Conservation (phyloP, 2,797 vertebrate genomes). For the Vireo griseus region DNA sequence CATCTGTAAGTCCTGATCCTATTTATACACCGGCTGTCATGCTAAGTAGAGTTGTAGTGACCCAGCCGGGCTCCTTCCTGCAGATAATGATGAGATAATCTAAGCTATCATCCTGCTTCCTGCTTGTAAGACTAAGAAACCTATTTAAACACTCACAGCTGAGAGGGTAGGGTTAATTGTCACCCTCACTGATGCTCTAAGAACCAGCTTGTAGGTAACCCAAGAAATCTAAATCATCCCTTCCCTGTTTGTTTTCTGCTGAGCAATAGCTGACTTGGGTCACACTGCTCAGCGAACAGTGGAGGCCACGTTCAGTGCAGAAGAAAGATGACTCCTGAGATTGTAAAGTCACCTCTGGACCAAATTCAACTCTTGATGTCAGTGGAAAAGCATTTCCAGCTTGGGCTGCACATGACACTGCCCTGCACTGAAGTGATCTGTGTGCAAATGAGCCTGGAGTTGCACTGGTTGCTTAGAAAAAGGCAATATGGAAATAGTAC, state of each 20-base stretch:
- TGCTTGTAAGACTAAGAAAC: not conserved
- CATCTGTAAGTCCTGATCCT: not conserved
- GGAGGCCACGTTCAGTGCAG: not conserved
- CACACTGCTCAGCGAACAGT: not conserved
- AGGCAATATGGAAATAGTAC: not conserved
- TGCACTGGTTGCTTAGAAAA: not conserved
- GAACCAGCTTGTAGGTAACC: not conserved
- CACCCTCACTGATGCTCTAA: not conserved
- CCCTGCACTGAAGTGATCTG: not conserved
- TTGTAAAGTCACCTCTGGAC: conserved; percentile 12
- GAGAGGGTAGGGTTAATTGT: not conserved
- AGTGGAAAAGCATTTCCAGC: conserved; percentile 13
- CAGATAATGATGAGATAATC: conserved; percentile 37
- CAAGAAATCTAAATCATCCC: not conserved
- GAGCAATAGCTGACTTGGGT: not conserved
- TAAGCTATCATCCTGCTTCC: conserved; percentile 10
- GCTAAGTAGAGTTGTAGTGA: not conserved
- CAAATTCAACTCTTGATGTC: not conserved
- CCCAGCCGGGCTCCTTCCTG: not conserved
- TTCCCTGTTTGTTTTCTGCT: not conserved
- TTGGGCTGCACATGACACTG: not conserved
- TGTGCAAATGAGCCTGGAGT: not conserved
- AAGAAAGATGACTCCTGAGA: not conserved
- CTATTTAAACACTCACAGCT: not conserved
- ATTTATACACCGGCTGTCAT: not conserved